Conservation (phyloP, 2,113 vertebrate genomes). For the Dipodomys spectabilis region DNA sequence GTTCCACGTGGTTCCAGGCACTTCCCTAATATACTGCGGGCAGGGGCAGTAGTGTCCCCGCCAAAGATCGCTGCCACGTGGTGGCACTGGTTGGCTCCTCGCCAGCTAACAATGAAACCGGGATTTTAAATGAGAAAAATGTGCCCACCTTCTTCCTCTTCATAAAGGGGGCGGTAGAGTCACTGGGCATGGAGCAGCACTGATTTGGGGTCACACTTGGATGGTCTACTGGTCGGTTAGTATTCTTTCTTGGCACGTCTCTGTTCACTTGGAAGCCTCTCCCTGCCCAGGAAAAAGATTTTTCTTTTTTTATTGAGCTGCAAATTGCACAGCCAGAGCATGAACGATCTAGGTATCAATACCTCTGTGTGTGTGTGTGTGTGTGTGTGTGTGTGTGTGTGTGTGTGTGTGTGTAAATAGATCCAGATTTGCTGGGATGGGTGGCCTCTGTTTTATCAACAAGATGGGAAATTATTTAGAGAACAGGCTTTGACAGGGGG, state of each 20-base stretch:
- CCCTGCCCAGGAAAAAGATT: neutral
- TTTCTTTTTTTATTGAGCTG: too few relatives aligned
- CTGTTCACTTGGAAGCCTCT: neutral
- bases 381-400: too few relatives aligned
- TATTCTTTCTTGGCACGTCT: neutral
- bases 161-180: neutral
- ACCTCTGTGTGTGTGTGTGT: neutral
- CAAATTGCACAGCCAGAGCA: neutral
- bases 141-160: neutral
- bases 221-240: neutral
- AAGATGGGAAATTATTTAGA: conserved; percentile 63
- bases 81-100: neutral
- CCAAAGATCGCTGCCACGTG: neutral
- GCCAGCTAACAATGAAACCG: neutral
- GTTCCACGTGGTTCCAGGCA: neutral
- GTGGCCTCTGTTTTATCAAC: conserved; percentile 16
- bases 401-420: neutral
- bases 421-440: neutral
- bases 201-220: neutral
- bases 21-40: neutral
- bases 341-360: neutral
- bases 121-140: neutral
- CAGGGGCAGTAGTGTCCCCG: too few relatives aligned
- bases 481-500: conserved; percentile 16
- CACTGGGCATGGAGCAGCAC: neutral